Percentiles rank a stretch among this genome's conserved stretches.
Evolutionary conservation across 2,888 invertebrate genomes (phyloP).

Genomic region (Pemphredon lugubris): DNA sequence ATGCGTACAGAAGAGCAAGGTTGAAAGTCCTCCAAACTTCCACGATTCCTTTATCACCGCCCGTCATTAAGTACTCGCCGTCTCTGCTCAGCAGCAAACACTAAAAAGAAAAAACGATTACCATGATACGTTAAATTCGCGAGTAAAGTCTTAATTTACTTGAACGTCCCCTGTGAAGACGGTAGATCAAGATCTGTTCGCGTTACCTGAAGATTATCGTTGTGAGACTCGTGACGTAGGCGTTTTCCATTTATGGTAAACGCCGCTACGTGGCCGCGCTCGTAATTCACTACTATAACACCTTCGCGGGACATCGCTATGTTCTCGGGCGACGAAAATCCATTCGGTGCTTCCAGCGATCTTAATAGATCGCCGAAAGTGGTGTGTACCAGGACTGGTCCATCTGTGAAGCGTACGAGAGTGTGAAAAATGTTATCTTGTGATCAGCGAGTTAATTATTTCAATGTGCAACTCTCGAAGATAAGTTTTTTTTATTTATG

Average conservation of each 20-base stretch:
- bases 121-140: background rate
- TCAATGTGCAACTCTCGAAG: no score
- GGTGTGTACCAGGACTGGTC: slow-evolving; percentile 98
- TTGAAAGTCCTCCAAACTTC: slow-evolving; percentile 99
- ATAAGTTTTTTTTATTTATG: no score
- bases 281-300: slow-evolving; percentile 96
- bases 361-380: slow-evolving; percentile 97
- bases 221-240: slow-evolving; percentile 94
- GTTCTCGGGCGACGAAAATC: slow-evolving; percentile 90
- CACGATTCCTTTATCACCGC: slow-evolving; percentile 97
- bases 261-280: slow-evolving; percentile 94
- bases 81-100: slow-evolving; percentile 96
- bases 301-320: slow-evolving; percentile 98
- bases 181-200: background rate
- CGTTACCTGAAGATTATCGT: slow-evolving; percentile 94
- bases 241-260: slow-evolving; percentile 97
- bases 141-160: no score
- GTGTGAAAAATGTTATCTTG: no score
- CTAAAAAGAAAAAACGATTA: slow-evolving; percentile 83
- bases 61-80: slow-evolving; percentile 99
- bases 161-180: no score
- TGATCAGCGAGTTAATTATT: no score
- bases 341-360: slow-evolving; percentile 91
- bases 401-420: slow-evolving; percentile 85
- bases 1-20: slow-evolving; percentile 97